Evolutionary conservation across 37 sponge, comb jelly and placozoan species (phyloP).

Genomic region (Eunapius fragilis): DNA sequence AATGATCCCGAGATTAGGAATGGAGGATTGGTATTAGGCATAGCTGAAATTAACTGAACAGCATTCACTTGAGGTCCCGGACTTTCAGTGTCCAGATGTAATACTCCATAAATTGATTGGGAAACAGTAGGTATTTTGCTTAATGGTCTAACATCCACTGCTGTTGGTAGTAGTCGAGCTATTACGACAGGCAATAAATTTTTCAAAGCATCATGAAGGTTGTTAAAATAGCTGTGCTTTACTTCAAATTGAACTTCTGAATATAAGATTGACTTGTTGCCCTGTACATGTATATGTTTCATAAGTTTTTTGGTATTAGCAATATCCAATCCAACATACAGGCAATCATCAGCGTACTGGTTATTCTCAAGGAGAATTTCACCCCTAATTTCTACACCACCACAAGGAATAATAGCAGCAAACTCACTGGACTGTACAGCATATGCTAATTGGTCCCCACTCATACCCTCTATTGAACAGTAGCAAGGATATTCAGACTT

Average conservation of each 20-base stretch:
- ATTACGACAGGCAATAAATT: background rate
- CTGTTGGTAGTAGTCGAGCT: conserved; percentile 16
- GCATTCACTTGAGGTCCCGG: background rate
- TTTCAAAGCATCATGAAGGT: conserved; percentile 24
- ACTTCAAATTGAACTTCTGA: conserved; percentile 43
- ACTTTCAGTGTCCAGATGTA: conserved; percentile 19
- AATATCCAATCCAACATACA: conserved; percentile 1
- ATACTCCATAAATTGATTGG: background rate
- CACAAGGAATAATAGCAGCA: conserved; percentile 7
- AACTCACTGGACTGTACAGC: conserved; percentile 58
- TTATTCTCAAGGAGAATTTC: background rate
- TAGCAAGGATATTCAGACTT: background rate
- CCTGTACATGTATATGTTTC: background rate
- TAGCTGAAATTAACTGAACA: conserved; percentile 16
- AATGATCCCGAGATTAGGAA: conserved; percentile 67
- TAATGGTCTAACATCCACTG: background rate
- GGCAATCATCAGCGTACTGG: background rate
- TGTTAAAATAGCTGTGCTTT: conserved; percentile 57
- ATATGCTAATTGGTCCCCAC: conserved; percentile 44
- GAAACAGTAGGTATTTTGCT: background rate
- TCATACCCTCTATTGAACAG: conserved; percentile 23
- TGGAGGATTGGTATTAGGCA: conserved; percentile 38
- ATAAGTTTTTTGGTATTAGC: conserved; percentile 2
- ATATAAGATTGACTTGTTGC: background rate
- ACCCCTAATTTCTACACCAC: background rate